phyloP scores from a whole-genome alignment of 2,113 vertebrate genomes.

The Cinclus mexicanus region DNA sequence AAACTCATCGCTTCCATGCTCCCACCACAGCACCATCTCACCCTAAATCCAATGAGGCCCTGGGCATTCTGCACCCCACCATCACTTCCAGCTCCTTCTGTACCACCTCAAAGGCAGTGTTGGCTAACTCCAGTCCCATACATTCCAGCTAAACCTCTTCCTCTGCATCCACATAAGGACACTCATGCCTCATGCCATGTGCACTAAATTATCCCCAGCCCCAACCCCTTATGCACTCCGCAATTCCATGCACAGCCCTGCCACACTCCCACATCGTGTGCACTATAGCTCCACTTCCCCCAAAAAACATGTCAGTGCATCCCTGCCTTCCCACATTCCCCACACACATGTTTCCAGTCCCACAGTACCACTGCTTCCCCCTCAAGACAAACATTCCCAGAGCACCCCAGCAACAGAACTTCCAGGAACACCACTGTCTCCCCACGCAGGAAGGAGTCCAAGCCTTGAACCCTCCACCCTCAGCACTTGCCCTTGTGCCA shows the following conservation, averaged over 20 bases:
- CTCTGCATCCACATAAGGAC: background rate
- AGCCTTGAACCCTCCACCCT: background rate
- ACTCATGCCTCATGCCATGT: rapidly evolving
- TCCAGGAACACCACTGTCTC: background rate
- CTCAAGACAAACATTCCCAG: background rate
- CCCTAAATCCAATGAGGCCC: background rate
- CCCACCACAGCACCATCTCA: background rate
- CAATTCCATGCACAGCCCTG: background rate
- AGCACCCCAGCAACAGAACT: rapidly evolving
- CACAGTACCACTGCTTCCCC: rapidly evolving
- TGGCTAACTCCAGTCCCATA: background rate
- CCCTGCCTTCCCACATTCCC: background rate
- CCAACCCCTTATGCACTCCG: background rate
- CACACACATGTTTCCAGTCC: background rate
- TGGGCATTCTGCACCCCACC: background rate
- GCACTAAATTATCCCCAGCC: background rate
- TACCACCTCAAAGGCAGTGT: rapidly evolving
- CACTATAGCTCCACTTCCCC: background rate
- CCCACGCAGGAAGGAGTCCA: background rate
- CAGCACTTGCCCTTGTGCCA: background rate
- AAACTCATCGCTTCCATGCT: background rate
- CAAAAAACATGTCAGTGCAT: rapidly evolving
- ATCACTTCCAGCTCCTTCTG: background rate
- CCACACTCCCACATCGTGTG: background rate
- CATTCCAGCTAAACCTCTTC: background rate